Evolutionary conservation across 2,888 invertebrate species (phyloP).

Genomic region (Cheilosia pagana): DNA sequence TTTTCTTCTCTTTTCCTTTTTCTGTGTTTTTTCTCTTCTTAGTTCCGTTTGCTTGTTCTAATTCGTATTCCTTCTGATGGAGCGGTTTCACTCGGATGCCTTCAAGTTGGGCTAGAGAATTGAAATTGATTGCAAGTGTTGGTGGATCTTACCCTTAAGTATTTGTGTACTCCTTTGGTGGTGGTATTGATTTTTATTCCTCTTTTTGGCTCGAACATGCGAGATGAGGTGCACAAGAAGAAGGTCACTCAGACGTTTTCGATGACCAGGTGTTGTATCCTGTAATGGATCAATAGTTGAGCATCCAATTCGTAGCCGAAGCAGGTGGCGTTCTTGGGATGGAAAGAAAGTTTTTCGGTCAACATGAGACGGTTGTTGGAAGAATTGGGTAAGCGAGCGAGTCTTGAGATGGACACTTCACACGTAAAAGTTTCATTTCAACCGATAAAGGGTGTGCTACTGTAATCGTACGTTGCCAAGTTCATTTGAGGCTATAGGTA

Average conservation of each 20-base stretch:
- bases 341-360: constrained; percentile 30
- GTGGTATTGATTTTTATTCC: constrained; percentile 52
- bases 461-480: constrained; percentile 22
- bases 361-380: neutral
- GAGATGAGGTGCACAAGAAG: constrained; percentile 7
- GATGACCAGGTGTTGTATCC: constrained; percentile 56
- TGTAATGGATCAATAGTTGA: constrained; percentile 53
- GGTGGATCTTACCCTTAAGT: constrained; percentile 33
- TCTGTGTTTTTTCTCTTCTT: constrained; percentile 13
- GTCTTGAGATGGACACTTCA: constrained; percentile 26
- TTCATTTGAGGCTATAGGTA: neutral
- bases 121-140: constrained; percentile 67
- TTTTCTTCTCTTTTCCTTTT: constrained; percentile 18
- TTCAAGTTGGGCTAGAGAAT: constrained; percentile 47
- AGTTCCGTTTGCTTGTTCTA: constrained; percentile 29
- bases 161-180: constrained; percentile 12
- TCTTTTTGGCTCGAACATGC: constrained; percentile 1
- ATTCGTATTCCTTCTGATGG: constrained; percentile 47
- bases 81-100: constrained; percentile 46
- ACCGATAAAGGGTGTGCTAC: constrained; percentile 9
- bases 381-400: neutral
- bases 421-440: constrained; percentile 35
- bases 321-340: constrained; percentile 45
- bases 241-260: constrained; percentile 61
- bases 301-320: constrained; percentile 47